These are phyloP conservation scores for Mimas tiliae DNA, from an alignment of 2,888 invertebrate genomes.

Conservation along the genomic window DNA sequence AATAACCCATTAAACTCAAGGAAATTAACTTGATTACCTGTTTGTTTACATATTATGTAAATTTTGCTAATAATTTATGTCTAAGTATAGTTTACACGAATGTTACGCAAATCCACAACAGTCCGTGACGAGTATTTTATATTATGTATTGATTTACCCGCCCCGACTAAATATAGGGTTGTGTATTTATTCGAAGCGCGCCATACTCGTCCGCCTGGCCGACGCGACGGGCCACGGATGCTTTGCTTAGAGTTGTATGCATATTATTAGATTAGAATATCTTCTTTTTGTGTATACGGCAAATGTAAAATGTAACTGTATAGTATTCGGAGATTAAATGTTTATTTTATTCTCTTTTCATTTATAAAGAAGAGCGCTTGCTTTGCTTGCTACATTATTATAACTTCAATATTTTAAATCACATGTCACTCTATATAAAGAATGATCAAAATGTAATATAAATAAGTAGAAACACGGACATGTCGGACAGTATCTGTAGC, in stretches of 20 bases:
- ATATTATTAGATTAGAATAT: slow-evolving; percentile 6
- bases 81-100: background rate
- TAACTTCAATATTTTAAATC: too few relatives aligned
- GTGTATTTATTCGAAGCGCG: slow-evolving; percentile 5
- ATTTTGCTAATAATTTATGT: background rate
- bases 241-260: slow-evolving; percentile 5
- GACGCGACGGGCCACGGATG: background rate
- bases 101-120: slow-evolving; percentile 5
- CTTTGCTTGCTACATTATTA: too few relatives aligned
- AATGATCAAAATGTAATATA: background rate
- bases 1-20: too few relatives aligned
- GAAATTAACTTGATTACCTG: background rate
- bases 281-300: background rate
- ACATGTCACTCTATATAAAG: too few relatives aligned
- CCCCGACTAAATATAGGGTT: slow-evolving; percentile 18
- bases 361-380: too few relatives aligned
- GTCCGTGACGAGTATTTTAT: background rate
- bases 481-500: background rate
- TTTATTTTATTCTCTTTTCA: too few relatives aligned
- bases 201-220: background rate
- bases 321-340: too few relatives aligned
- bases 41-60: background rate
- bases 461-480: background rate
- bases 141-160: slow-evolving; percentile 10
- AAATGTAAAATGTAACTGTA: too few relatives aligned